A percentile compares a stretch with the other conserved stretches of the same genome.
Conservation (phyloP, 1,140 invertebrate species). For the Drosophila varians region DNA sequence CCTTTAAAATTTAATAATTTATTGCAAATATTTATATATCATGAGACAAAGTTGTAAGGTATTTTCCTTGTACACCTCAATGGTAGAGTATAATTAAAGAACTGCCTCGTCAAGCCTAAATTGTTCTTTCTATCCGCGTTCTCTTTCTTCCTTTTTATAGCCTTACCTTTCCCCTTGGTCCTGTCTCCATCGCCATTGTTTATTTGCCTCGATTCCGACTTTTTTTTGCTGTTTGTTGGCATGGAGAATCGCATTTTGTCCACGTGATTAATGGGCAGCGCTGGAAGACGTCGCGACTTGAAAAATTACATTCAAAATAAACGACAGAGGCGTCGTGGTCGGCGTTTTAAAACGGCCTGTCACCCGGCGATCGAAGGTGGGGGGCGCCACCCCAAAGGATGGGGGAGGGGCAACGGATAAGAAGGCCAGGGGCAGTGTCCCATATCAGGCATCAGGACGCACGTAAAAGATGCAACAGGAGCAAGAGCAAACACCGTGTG, state of each 20-base stretch:
- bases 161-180: neutral
- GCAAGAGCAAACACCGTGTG: slow-evolving; percentile 73
- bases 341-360: slow-evolving; percentile 73
- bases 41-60: neutral
- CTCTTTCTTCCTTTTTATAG: neutral
- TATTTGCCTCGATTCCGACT: slow-evolving; percentile 26
- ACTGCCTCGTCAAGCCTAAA: slow-evolving; percentile 39
- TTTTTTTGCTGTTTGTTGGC: slow-evolving; percentile 29
- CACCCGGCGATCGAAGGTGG: slow-evolving; percentile 53
- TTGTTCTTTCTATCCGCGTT: neutral
- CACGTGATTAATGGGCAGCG: slow-evolving; percentile 68
- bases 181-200: slow-evolving; percentile 24
- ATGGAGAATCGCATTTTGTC: slow-evolving; percentile 65
- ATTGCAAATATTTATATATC: neutral
- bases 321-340: slow-evolving; percentile 48
- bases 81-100: slow-evolving; percentile 41
- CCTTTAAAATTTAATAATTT: no score
- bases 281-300: slow-evolving; percentile 77
- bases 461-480: slow-evolving; percentile 81
- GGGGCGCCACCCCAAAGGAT: neutral
- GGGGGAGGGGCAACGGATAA: slow-evolving; percentile 40
- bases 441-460: slow-evolving; percentile 23
- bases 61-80: neutral
- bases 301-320: slow-evolving; percentile 78
- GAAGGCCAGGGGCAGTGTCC: slow-evolving; percentile 21